Evolutionary conservation across 2,888 invertebrate genomes (phyloP).

Genomic region (Barypeithes pellucidus): DNA sequence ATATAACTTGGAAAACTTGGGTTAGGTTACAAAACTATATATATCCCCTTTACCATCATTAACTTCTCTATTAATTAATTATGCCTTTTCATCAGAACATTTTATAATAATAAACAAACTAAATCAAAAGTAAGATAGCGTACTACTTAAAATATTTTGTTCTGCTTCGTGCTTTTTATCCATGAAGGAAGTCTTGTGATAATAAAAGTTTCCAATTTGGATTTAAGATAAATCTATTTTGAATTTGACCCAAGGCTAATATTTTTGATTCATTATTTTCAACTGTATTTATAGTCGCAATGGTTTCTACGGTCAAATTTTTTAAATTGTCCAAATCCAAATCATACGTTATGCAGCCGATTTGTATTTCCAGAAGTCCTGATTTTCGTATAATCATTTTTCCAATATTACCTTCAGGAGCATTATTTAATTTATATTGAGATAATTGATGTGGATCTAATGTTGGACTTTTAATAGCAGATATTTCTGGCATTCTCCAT

Average conservation of each 20-base stretch:
- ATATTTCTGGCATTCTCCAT: conserved; percentile 21
- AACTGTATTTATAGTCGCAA: neutral
- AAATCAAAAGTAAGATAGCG: too few species aligned
- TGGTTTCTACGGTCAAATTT: neutral
- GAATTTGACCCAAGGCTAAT: conserved; percentile 43
- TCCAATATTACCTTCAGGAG: conserved; percentile 54
- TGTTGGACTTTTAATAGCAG: neutral
- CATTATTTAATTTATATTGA: conserved; percentile 49
- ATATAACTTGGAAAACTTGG: too few species aligned
- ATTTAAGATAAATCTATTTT: conserved; percentile 47
- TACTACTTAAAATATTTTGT: too few species aligned
- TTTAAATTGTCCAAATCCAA: conserved; percentile 42
- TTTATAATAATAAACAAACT: too few species aligned
- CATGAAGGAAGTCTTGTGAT: too few species aligned
- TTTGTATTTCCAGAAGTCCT: conserved; percentile 50
- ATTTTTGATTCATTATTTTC: conserved; percentile 22
- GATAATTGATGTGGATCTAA: neutral
- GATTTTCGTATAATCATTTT: conserved; percentile 54
- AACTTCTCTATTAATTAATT: too few species aligned
- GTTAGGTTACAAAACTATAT: too few species aligned
- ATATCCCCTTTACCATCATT: too few species aligned
- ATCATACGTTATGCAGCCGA: conserved; percentile 52
- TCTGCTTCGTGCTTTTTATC: too few species aligned
- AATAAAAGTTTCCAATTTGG: conserved; percentile 41
- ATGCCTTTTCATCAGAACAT: too few species aligned